Base-by-base conservation (phyloP, 2,888 invertebrate genomes). In the Tipula confusa region DNA sequence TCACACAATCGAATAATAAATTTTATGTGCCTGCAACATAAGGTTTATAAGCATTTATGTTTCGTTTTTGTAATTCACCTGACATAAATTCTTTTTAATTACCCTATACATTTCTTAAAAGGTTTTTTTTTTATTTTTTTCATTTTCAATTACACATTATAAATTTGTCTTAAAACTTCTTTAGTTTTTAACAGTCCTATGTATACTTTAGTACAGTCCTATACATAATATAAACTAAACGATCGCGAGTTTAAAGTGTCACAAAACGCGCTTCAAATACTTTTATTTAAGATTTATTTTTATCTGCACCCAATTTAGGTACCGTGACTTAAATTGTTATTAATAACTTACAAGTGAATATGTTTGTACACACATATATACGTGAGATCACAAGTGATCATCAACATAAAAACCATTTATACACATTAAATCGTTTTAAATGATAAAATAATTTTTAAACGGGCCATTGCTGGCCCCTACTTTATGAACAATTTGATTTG, bases 41-140 rank as follows among this genome's bases (percentile, higher is more conserved):
- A 64, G n/a, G 24, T 64, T 3, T 24, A 64, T 64, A 64, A 64
- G 24, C 64, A 64, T 64, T 64, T 64, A 64, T 64, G 64, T 64
- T 64, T 64, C 64, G 9, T 64, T 64, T n/a, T 64, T 24, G 64
- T 64, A 64, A 64, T 24, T 64, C 64, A 64, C 64, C 64, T 64
- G 64, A 64, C 64, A 64, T 64, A 64, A 64, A 64, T 64, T 64
- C 43, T 9, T 64, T 64, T 64, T 64, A 64, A 64, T 64, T 64
- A 64, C 64, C 64, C 64, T 64, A 64, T 64, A 64, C 64, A 24
- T 64, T 64, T 64, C 64, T 64, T 64, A 64, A 64, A 64, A 64
- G 64, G 24, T 24, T 64, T 64, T 38, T 5, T 5, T 3, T 7
- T 31, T 3, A n/a, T 43, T 1, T 38, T 43, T 18, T 64, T 48